Conservation (phyloP, 2,888 invertebrate species). For the Eurytoma californica region DNA sequence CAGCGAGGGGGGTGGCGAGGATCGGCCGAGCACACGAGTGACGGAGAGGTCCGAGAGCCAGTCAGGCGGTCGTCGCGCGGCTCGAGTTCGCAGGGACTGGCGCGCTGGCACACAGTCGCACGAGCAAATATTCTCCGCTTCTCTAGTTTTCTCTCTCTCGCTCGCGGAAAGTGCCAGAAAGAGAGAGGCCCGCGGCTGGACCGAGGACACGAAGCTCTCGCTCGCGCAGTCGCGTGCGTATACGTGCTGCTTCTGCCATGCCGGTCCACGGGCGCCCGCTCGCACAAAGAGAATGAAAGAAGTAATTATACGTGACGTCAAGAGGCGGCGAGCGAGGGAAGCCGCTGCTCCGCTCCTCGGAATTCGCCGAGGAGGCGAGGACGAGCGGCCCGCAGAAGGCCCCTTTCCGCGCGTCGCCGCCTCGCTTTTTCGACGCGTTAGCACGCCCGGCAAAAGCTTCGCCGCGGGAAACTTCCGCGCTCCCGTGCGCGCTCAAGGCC, state of each 20-base stretch:
- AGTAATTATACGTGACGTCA: constrained; percentile 72
- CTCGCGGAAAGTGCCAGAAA: neutral
- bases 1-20: constrained; percentile 48
- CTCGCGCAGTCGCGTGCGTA: constrained; percentile 8
- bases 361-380: constrained; percentile 17
- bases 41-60: constrained; percentile 4
- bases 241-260: neutral
- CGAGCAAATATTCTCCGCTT: neutral
- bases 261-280: neutral
- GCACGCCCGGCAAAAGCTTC: too few relatives aligned
- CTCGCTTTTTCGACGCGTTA: neutral
- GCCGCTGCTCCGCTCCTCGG: constrained; percentile 6
- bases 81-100: neutral
- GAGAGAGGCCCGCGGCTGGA: constrained; percentile 26
- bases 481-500: neutral
- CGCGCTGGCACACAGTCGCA: neutral
- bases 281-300: constrained; percentile 60
- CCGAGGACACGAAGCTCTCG: constrained; percentile 38
- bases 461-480: neutral
- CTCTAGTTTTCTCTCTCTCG: constrained; percentile 6
- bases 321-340: neutral
- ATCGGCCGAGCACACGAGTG: constrained; percentile 11
- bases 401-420: neutral
- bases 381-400: neutral
- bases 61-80: neutral